Percentiles rank a stretch among this genome's conserved stretches.
phyloP scores from a whole-genome alignment of 1,140 invertebrate genomes.

The Penaeus indicus region DNA sequence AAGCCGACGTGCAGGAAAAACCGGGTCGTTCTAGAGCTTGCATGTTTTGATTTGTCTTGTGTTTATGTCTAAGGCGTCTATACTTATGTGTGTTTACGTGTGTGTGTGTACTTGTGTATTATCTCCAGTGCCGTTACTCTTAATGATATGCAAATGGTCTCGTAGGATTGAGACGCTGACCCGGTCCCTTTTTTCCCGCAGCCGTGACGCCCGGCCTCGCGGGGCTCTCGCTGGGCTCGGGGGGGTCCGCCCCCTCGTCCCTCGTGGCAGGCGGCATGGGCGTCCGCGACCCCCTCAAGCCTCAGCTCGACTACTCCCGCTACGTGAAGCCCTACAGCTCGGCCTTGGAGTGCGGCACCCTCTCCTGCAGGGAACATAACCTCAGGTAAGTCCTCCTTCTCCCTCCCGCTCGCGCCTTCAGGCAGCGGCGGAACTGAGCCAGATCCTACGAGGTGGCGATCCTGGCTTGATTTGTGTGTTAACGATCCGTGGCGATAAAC shows the following conservation, averaged over 20 bases:
- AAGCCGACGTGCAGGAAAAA: too few species aligned
- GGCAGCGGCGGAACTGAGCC: background rate
- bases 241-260: conserved; percentile 28
- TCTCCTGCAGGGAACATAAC: conserved; percentile 84
- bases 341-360: conserved; percentile 82
- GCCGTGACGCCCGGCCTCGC: conserved; percentile 65
- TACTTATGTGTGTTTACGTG: background rate
- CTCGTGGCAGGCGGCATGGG: conserved; percentile 44
- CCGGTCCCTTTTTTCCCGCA: conserved; percentile 16
- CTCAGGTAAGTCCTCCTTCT: conserved; percentile 73
- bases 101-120: background rate
- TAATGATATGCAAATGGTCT: background rate
- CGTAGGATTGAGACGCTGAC: background rate
- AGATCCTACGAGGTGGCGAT: too few species aligned
- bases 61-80: too few species aligned
- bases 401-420: background rate
- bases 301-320: conserved; percentile 79
- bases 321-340: conserved; percentile 85
- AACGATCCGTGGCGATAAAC: too few species aligned
- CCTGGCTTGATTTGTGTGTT: too few species aligned
- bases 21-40: too few species aligned
- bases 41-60: too few species aligned
- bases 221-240: conserved; percentile 56
- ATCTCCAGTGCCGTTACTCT: background rate
- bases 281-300: conserved; percentile 60